A percentile compares a stretch with the other conserved stretches of the same genome.
These are phyloP conservation scores for Chaetorhynchus papuensis DNA, from an alignment of 2,113 vertebrate species.

Conservation along the genomic window DNA sequence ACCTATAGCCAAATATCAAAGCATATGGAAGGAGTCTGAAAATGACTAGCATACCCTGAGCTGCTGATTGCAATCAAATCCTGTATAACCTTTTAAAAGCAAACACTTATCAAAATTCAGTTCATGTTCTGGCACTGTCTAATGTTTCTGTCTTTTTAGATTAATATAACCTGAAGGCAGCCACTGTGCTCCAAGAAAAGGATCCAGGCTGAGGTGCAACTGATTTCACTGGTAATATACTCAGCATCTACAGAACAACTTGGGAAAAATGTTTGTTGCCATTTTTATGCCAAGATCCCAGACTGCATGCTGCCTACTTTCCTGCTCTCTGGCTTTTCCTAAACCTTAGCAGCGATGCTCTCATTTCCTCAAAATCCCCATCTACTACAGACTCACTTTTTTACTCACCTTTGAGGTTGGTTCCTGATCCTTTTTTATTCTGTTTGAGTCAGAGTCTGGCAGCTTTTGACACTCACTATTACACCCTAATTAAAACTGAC, in stretches of 20 bases:
- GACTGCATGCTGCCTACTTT: background rate
- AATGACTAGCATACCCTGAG: slow-evolving; percentile 4
- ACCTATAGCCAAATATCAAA: slow-evolving; percentile 33
- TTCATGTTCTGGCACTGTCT: slow-evolving; percentile 7
- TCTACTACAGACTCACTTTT: background rate
- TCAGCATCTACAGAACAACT: background rate
- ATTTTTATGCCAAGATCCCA: background rate
- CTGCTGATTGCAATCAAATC: slow-evolving; percentile 62
- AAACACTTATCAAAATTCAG: slow-evolving; percentile 53
- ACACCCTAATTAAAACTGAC: slow-evolving; percentile 10
- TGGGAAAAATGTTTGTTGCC: background rate
- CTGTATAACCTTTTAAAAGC: slow-evolving; percentile 35
- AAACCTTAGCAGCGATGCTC: background rate
- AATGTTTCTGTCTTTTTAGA: slow-evolving; percentile 33
- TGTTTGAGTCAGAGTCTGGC: background rate
- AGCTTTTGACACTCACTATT: background rate
- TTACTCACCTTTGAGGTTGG: background rate
- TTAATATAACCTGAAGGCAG: slow-evolving; percentile 9
- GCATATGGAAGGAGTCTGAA: slow-evolving; percentile 23
- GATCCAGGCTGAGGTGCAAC: background rate
- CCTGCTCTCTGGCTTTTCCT: background rate
- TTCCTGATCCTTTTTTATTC: background rate
- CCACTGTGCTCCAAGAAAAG: background rate
- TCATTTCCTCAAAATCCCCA: background rate
- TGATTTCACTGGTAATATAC: background rate